Evolutionary conservation across 2,888 invertebrate genomes (phyloP).

Genomic region (Chrysodeixis includens): DNA sequence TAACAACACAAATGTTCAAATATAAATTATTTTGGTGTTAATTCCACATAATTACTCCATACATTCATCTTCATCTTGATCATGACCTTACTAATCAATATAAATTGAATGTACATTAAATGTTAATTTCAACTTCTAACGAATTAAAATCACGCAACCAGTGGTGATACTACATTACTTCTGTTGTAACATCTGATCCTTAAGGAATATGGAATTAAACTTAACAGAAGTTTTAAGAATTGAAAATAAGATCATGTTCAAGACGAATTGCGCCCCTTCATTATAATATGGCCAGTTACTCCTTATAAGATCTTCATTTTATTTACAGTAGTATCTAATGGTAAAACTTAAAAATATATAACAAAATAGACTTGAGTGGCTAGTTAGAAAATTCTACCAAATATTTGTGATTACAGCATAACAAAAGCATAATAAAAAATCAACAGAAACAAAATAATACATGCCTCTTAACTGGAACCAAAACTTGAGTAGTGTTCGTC

Average conservation of each 20-base stretch:
- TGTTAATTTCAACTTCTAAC: constrained; percentile 47
- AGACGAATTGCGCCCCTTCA: constrained; percentile 65
- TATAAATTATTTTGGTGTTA: constrained; percentile 68
- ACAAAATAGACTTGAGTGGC: constrained; percentile 85
- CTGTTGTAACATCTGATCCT: constrained; percentile 43
- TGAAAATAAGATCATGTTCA: constrained; percentile 60
- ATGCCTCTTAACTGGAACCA: constrained; percentile 68
- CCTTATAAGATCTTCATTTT: constrained; percentile 80
- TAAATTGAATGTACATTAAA: constrained; percentile 47
- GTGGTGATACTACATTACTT: constrained; percentile 52
- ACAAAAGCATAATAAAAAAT: constrained; percentile 83
- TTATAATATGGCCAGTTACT: constrained; percentile 72
- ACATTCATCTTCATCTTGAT: constrained; percentile 57
- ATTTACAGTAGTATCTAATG: constrained; percentile 81
- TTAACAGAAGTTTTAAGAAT: constrained; percentile 28
- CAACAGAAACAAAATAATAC: constrained; percentile 83
- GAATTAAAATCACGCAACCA: constrained; percentile 54
- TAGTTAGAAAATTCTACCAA: constrained; percentile 82
- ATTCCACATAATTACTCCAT: constrained; percentile 65
- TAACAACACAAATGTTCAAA: constrained; percentile 56
- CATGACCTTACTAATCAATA: constrained; percentile 45
- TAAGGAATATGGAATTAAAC: constrained; percentile 21
- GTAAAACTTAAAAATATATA: constrained; percentile 88
- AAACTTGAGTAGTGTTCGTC: constrained; percentile 56
- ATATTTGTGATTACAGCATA: constrained; percentile 85